Percentiles rank a stretch among this genome's conserved stretches.
phyloP scores from a whole-genome alignment of 1,140 invertebrate genomes.

The Atta cephalotes region DNA sequence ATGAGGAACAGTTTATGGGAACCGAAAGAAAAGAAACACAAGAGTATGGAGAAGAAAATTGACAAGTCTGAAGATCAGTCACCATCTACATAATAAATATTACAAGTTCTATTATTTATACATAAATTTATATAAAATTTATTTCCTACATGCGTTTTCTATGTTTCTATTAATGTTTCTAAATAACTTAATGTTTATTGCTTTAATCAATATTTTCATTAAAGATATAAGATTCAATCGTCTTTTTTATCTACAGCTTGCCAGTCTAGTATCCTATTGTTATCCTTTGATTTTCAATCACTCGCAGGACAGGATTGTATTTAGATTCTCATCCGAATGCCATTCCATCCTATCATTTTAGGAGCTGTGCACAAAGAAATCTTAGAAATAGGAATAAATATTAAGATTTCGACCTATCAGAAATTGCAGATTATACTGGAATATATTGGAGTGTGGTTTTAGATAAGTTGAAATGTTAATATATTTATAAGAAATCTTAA shows the following conservation, averaged over 20 bases:
- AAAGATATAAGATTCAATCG: not conserved
- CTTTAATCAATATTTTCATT: not conserved
- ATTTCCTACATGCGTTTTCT: not conserved
- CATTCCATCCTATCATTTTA: no score
- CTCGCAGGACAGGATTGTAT: no score
- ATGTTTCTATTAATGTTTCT: not conserved
- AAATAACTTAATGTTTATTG: not conserved
- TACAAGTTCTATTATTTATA: not conserved
- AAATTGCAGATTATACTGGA: no score
- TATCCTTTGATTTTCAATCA: no score
- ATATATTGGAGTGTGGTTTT: no score
- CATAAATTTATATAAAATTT: not conserved
- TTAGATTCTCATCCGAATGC: no score
- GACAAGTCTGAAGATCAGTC: not conserved
- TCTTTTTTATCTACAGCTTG: not conserved
- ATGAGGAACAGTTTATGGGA: constrained; percentile 84
- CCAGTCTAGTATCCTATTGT: no score
- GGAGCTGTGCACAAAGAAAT: no score
- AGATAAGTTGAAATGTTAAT: no score
- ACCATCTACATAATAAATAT: not conserved
- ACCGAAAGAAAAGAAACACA: constrained; percentile 53
- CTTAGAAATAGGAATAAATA: no score
- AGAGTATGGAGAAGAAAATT: constrained; percentile 2
- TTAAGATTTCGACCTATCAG: no score
- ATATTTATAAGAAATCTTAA: no score